phyloP scores from a whole-genome alignment of 2,797 vertebrate species.

The Crypturellus tataupa region DNA sequence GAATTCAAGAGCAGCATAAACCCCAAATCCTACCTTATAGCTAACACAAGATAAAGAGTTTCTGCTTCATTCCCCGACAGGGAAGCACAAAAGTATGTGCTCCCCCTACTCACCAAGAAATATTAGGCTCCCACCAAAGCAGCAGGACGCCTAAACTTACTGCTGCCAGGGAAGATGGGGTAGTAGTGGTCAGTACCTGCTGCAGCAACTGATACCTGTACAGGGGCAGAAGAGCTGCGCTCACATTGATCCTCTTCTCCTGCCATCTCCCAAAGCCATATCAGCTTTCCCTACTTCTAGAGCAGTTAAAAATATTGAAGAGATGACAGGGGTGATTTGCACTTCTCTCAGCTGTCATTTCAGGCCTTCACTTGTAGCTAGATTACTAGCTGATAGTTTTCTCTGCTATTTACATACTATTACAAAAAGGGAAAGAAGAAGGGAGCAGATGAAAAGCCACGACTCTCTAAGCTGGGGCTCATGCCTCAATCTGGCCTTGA shows the following conservation, averaged over 20 bases:
- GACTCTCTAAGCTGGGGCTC: background rate
- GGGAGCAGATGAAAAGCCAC: background rate
- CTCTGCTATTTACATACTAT: background rate
- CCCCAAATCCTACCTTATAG: background rate
- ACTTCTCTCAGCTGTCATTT: background rate
- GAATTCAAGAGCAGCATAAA: background rate
- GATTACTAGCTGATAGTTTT: background rate
- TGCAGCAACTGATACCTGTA: background rate
- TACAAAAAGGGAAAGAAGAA: background rate
- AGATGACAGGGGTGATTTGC: background rate
- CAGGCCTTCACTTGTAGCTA: background rate
- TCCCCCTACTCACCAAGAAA: background rate
- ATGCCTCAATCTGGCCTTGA: background rate
- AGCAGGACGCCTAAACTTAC: background rate
- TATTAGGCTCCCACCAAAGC: background rate
- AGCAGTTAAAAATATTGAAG: background rate
- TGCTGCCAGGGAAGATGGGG: background rate
- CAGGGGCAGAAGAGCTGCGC: background rate
- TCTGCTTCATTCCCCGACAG: background rate
- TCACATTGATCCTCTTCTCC: background rate
- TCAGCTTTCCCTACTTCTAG: background rate
- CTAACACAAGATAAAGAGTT: background rate
- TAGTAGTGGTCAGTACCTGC: background rate
- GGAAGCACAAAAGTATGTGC: background rate
- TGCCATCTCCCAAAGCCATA: background rate